Conservation (phyloP, 2,797 vertebrate species). For the Orientallactaga sibirica region DNA sequence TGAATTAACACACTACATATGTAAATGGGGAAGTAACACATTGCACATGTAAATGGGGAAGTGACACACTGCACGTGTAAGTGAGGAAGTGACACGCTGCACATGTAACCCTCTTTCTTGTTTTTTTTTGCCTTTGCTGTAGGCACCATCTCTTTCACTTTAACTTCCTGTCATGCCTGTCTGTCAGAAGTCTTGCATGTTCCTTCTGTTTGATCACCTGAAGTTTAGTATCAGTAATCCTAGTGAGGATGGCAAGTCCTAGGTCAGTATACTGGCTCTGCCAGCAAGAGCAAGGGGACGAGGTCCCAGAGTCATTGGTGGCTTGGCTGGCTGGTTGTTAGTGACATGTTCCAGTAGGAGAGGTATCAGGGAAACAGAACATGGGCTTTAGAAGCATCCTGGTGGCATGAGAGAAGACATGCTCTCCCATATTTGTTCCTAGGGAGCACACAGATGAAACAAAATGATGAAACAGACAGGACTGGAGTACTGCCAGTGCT, state of each 20-base stretch:
- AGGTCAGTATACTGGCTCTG: not conserved
- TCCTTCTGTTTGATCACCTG: not conserved
- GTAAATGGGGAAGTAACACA: no score
- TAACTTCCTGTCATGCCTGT: not conserved
- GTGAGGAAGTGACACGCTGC: not conserved
- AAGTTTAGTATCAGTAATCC: not conserved
- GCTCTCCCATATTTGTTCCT: not conserved
- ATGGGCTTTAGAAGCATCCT: conserved; percentile 41
- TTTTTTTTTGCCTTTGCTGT: not conserved
- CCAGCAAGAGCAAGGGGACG: not conserved
- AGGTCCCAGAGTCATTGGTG: not conserved
- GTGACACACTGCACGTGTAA: not conserved
- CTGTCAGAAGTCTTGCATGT: not conserved
- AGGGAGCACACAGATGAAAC: not conserved
- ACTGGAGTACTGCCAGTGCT: not conserved
- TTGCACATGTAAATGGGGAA: not conserved
- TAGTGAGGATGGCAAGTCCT: not conserved
- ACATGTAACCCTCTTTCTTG: not conserved
- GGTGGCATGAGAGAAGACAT: not conserved
- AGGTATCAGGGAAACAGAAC: not conserved
- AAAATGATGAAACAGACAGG: not conserved
- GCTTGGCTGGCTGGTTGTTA: not conserved
- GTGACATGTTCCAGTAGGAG: not conserved
- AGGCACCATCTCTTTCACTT: not conserved
- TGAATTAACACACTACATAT: no score